phyloP scores from a whole-genome alignment of 1,140 invertebrate species.

The Druon quercuslanigerum region DNA sequence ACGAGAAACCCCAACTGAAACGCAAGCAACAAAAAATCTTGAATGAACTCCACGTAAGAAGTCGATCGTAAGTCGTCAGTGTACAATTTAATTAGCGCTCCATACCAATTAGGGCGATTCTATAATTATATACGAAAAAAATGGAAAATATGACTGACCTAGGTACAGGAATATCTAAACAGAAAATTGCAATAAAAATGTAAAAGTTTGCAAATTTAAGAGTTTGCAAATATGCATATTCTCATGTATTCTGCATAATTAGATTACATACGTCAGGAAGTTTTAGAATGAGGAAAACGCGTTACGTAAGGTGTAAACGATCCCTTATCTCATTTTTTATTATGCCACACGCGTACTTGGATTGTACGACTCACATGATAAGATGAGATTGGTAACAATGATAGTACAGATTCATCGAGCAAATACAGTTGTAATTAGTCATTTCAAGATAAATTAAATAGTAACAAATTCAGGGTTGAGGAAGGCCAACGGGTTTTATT shows the following conservation, averaged over 20 bases:
- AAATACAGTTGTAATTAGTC: slow-evolving; percentile 19
- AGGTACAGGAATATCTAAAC: too few relatives aligned
- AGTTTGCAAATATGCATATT: too few relatives aligned
- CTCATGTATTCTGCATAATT: too few relatives aligned
- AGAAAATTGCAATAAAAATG: too few relatives aligned
- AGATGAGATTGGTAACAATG: slow-evolving; percentile 1
- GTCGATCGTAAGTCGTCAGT: neutral
- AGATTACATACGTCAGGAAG: too few relatives aligned
- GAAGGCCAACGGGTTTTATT: too few relatives aligned
- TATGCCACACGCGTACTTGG: slow-evolving; percentile 3
- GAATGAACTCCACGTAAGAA: neutral
- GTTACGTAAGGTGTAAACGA: neutral
- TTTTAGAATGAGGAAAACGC: too few relatives aligned
- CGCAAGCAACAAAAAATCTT: neutral
- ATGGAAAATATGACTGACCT: too few relatives aligned
- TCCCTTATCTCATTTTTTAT: slow-evolving; percentile 10
- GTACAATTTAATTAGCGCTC: neutral
- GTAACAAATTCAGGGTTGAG: too few relatives aligned
- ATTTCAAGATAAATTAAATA: neutral
- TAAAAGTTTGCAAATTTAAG: too few relatives aligned
- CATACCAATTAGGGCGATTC: too few relatives aligned
- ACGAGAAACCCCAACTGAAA: neutral
- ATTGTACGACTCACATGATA: neutral
- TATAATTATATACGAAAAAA: too few relatives aligned
- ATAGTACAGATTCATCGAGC: neutral